Percentiles rank a stretch among this genome's conserved stretches.
Evolutionary conservation across 2,797 vertebrate genomes (phyloP).

Genomic region (Darevskia mixta): DNA sequence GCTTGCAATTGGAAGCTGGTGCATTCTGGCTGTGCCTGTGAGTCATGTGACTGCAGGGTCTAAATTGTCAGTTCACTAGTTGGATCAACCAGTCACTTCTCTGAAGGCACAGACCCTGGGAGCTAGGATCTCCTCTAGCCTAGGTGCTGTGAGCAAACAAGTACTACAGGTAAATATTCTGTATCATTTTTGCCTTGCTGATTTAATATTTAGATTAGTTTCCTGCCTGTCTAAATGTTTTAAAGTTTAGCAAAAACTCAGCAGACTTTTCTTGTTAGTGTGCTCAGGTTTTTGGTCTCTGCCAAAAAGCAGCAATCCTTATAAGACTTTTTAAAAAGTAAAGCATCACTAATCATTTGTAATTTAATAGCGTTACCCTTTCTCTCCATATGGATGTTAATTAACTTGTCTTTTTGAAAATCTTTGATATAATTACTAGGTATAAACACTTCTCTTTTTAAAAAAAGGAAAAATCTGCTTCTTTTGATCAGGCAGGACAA

Average conservation of each 20-base stretch:
- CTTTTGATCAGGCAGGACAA: not conserved
- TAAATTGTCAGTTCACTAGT: constrained; percentile 40
- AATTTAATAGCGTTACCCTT: not conserved
- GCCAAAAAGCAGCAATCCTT: not conserved
- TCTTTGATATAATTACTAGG: not conserved
- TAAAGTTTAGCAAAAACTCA: not conserved
- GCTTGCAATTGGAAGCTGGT: constrained; percentile 18
- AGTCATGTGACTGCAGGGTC: constrained; percentile 24
- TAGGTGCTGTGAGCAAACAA: not conserved
- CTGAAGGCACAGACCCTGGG: constrained; percentile 1
- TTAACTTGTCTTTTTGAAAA: constrained; percentile 5
- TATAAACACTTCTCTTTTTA: not conserved
- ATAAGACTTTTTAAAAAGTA: not conserved
- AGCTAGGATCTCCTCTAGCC: not conserved
- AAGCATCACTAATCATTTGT: not conserved
- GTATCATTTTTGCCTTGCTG: not conserved
- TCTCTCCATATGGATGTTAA: not conserved
- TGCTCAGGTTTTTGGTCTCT: not conserved
- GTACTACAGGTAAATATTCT: constrained; percentile 21
- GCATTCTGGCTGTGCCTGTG: constrained; percentile 15
- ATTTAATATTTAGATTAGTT: not conserved
- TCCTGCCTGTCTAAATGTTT: not conserved
- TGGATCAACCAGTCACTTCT: constrained; percentile 21
- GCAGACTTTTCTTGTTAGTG: not conserved
- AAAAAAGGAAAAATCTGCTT: not conserved